Percentiles rank a stretch among this genome's conserved stretches.
phyloP scores from a whole-genome alignment of 1,140 invertebrate species.

The Lasioglossum albipes region DNA sequence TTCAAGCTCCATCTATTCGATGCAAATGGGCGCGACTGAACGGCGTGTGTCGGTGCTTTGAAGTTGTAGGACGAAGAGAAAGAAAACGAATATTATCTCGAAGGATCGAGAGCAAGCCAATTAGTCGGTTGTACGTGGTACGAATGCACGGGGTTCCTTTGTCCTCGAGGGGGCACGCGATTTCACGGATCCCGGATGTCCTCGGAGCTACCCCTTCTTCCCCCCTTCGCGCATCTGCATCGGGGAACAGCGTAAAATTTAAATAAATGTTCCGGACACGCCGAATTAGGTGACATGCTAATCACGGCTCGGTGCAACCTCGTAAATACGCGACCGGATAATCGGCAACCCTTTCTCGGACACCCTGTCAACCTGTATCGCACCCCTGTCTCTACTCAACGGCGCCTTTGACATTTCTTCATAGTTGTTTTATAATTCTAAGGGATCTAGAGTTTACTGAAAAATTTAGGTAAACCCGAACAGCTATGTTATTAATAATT shows the following conservation, averaged over 20 bases:
- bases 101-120: conserved; percentile 16
- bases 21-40: no score
- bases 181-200: conserved; percentile 72
- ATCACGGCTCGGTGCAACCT: conserved; percentile 62
- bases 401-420: no score
- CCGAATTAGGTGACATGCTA: conserved; percentile 77
- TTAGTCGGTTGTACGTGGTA: conserved; percentile 26
- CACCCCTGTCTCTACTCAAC: conserved; percentile 1
- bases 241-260: conserved; percentile 76
- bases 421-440: no score
- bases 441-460: no score
- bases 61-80: no score
- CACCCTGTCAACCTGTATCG: conserved; percentile 61
- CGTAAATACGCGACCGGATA: conserved; percentile 63
- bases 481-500: no score
- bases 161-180: conserved; percentile 59
- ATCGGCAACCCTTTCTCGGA: conserved; percentile 34
- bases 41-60: no score
- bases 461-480: no score
- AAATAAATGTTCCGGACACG: conserved; percentile 76
- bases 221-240: conserved; percentile 63
- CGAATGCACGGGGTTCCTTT: conserved; percentile 52
- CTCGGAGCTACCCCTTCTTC: conserved; percentile 6
- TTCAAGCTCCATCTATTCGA: no score
- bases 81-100: not conserved